These are phyloP conservation scores for Rhagologus leucostigma DNA, from an alignment of 2,113 vertebrate genomes.

Conservation along the genomic window DNA sequence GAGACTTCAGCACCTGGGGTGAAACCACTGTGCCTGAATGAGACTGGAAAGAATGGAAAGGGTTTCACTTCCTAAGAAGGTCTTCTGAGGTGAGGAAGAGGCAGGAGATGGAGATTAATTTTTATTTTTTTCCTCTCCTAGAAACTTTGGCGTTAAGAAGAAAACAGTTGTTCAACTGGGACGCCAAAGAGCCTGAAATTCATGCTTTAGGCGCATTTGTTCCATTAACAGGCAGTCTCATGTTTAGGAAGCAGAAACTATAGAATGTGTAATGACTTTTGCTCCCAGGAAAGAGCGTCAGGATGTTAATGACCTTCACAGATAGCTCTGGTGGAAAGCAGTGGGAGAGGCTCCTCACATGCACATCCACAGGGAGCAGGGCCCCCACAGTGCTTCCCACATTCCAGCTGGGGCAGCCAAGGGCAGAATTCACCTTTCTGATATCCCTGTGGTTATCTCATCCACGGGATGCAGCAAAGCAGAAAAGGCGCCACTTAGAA, in stretches of 20 bases:
- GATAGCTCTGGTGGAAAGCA: background rate
- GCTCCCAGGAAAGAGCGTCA: background rate
- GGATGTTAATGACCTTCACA: background rate
- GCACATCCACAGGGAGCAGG: background rate
- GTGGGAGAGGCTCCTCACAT: background rate
- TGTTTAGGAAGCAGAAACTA: background rate
- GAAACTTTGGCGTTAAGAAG: background rate
- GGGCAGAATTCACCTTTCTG: background rate
- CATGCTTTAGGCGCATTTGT: background rate
- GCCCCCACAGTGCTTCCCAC: background rate
- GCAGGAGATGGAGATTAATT: background rate
- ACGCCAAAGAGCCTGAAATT: background rate
- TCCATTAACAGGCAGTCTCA: background rate
- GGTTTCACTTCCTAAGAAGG: background rate
- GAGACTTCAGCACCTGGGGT: background rate
- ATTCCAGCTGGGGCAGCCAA: background rate
- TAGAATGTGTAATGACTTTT: background rate
- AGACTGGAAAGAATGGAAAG: background rate
- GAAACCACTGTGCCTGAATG: background rate
- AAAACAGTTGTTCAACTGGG: background rate
- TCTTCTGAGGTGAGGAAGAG: background rate
- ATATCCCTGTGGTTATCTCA: background rate
- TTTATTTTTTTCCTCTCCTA: background rate
- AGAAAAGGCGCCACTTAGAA: rapidly evolving
- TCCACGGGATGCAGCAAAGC: rapidly evolving